These are phyloP conservation scores for Ptyas mucosa DNA, from an alignment of 2,113 vertebrate species.

Conservation along the genomic window DNA sequence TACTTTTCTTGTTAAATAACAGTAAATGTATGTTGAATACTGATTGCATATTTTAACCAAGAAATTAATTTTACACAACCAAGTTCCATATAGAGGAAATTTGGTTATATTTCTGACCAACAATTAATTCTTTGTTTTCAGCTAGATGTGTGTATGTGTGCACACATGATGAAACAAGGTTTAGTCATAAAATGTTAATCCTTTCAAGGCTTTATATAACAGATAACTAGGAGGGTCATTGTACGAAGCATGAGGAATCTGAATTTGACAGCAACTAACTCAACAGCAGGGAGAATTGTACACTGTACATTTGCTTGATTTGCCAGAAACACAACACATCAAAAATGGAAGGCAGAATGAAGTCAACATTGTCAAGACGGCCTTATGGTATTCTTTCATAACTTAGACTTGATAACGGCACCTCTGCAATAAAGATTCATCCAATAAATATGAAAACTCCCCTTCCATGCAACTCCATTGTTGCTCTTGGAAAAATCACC, in stretches of 20 bases:
- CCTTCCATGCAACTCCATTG: not conserved
- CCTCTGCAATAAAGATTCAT: not conserved
- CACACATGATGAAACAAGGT: not conserved
- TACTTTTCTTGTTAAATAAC: not conserved
- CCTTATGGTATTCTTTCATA: not conserved
- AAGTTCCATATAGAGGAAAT: not conserved
- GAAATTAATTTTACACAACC: slow-evolving; percentile 3
- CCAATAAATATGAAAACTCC: not conserved
- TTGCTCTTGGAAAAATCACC: not conserved
- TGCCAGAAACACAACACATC: not conserved
- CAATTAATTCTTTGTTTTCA: not conserved
- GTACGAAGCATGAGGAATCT: slow-evolving; percentile 5
- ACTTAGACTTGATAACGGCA: not conserved
- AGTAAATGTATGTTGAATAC: not conserved
- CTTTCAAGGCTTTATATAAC: slow-evolving; percentile 16
- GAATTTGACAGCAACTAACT: not conserved
- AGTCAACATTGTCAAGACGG: not conserved
- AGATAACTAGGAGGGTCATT: slow-evolving; percentile 6
- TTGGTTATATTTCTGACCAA: not conserved
- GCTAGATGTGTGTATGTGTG: not conserved
- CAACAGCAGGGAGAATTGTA: not conserved
- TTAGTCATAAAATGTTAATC: slow-evolving; percentile 23
- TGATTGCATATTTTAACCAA: slow-evolving; percentile 3
- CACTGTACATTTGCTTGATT: not conserved
- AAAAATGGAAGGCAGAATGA: not conserved